Conservation (phyloP, 2,888 invertebrate genomes). For the Pachydiplax longipennis region DNA sequence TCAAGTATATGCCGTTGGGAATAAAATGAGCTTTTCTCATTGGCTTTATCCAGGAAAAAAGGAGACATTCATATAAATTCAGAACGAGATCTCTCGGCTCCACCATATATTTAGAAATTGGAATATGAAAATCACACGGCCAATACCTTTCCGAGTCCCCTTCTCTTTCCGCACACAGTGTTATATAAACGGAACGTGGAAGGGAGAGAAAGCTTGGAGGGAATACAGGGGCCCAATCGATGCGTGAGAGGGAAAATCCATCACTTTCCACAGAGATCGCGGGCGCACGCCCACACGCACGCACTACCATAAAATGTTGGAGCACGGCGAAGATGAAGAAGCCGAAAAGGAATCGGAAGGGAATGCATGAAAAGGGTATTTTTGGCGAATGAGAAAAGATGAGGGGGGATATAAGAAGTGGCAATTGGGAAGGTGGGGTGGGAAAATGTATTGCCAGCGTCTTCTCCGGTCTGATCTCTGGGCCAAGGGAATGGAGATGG, state of each 20-base stretch:
- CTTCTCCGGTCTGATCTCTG: neutral
- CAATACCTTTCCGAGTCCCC: too few relatives aligned
- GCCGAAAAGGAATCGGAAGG: neutral
- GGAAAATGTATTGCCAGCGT: neutral
- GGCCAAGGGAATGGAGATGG: neutral
- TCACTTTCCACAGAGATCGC: conserved; percentile 13
- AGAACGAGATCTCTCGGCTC: too few relatives aligned
- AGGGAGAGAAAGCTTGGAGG: neutral
- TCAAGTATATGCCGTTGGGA: too few relatives aligned
- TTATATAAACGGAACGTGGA: neutral
- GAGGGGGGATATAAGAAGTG: neutral
- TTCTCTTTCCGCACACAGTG: too few relatives aligned
- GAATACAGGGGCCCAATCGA: conserved; percentile 1
- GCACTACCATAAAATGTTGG: neutral
- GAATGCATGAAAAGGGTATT: conserved; percentile 15
- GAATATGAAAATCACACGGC: too few relatives aligned
- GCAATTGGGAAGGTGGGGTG: neutral
- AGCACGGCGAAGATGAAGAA: conserved; percentile 7
- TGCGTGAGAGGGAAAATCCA: conserved; percentile 23
- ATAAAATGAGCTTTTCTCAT: too few relatives aligned
- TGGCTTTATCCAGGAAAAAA: too few relatives aligned
- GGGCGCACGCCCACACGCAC: neutral
- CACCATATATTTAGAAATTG: too few relatives aligned
- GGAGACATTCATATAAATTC: too few relatives aligned
- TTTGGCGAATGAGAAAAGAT: conserved; percentile 9